Evolutionary conservation across 2,888 invertebrate genomes (phyloP).

Genomic region (Diabrotica balteata): DNA sequence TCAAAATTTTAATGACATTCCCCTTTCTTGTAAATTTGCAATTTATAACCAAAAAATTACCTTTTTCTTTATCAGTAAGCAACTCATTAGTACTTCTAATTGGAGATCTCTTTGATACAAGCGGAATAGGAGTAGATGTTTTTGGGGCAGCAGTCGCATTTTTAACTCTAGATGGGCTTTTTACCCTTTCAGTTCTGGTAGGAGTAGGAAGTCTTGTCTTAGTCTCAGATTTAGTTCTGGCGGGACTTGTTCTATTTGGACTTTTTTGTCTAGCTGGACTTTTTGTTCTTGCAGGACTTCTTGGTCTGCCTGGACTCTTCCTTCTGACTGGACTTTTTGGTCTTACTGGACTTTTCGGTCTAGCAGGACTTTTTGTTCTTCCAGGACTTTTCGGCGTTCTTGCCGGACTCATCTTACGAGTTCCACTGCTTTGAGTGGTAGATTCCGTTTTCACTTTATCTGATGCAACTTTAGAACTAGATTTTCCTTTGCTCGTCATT

Average conservation of each 20-base stretch:
- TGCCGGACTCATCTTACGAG: slow-evolving; percentile 31
- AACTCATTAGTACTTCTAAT: slow-evolving; percentile 34
- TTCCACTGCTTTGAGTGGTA: slow-evolving; percentile 29
- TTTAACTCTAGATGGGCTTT: slow-evolving; percentile 39
- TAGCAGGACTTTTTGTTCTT: slow-evolving; percentile 39
- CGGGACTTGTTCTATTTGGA: slow-evolving; percentile 21
- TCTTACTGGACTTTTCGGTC: slow-evolving; percentile 39
- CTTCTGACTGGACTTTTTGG: slow-evolving; percentile 52
- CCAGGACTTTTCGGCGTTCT: slow-evolving; percentile 33
- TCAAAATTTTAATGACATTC: too few relatives aligned
- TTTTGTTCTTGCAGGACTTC: slow-evolving; percentile 30
- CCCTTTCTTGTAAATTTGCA: too few relatives aligned
- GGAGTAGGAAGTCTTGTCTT: slow-evolving; percentile 32
- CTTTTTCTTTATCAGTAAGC: slow-evolving; percentile 34
- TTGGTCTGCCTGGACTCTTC: slow-evolving; percentile 37
- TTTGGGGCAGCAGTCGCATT: slow-evolving; percentile 29
- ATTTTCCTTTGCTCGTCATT: slow-evolving; percentile 38
- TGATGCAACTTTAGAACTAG: slow-evolving; percentile 16
- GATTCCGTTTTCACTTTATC: slow-evolving; percentile 5
- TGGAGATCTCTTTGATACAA: slow-evolving; percentile 42
- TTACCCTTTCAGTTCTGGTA: slow-evolving; percentile 24
- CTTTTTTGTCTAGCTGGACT: slow-evolving; percentile 31
- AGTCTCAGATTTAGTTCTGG: slow-evolving; percentile 36
- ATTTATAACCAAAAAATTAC: slow-evolving; percentile 8
- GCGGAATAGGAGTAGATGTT: slow-evolving; percentile 41